Evolutionary conservation across 2,888 invertebrate genomes (phyloP).

Genomic region (Drosophila vallismaia): DNA sequence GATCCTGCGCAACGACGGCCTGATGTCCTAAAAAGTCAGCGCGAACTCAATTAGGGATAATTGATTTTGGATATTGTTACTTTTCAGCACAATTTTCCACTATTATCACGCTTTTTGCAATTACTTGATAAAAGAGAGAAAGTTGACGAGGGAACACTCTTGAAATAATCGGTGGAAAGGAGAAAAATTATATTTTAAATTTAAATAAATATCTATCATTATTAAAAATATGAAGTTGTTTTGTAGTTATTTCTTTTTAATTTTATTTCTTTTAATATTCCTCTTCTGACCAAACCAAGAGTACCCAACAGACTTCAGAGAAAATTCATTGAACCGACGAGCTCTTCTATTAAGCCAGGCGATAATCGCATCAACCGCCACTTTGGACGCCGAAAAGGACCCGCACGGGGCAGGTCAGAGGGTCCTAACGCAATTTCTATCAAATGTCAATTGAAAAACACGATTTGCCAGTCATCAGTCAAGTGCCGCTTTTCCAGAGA

Average conservation of each 20-base stretch:
- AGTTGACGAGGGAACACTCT: background rate
- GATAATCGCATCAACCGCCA: slow-evolving; percentile 50
- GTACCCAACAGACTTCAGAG: background rate
- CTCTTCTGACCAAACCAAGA: background rate
- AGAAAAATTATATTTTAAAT: no score
- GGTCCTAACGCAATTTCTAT: slow-evolving; percentile 65
- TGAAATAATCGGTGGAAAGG: no score
- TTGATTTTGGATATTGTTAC: slow-evolving; percentile 8
- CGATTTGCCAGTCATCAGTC: slow-evolving; percentile 62
- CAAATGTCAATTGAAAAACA: slow-evolving; percentile 71
- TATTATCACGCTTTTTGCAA: background rate
- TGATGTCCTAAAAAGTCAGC: slow-evolving; percentile 55
- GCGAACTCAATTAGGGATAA: slow-evolving; percentile 42
- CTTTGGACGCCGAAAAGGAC: slow-evolving; percentile 23
- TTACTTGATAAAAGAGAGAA: background rate
- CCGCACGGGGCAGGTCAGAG: background rate
- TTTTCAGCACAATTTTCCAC: slow-evolving; percentile 10
- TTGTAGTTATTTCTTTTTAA: no score
- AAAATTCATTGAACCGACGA: background rate
- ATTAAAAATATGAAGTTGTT: no score
- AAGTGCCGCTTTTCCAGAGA: slow-evolving; percentile 29
- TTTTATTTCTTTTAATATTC: no score
- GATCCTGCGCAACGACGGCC: slow-evolving; percentile 77
- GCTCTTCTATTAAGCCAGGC: slow-evolving; percentile 18
- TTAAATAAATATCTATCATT: no score